Base-by-base conservation (phyloP, 2,113 vertebrate species). In the Siphamia tubifer region DNA sequence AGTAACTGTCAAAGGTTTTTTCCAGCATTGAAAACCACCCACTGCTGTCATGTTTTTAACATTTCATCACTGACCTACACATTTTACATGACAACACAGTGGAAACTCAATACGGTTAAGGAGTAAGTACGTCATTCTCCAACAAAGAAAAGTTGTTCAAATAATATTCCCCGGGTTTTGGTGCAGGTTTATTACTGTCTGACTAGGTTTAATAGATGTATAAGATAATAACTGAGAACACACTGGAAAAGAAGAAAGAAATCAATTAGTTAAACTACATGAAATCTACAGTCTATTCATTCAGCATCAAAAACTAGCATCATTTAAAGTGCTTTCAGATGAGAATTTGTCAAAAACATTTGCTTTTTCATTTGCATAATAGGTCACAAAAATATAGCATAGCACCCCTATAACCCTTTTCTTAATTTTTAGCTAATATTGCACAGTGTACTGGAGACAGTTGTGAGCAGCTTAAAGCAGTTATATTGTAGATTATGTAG, bases 241-340 rank as follows among this genome's bases (percentile, higher is more conserved):
- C 35, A 16, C 5, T 1, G 19, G 17, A 2, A 49, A 44, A 19
- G n/a, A 25, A 39, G 31, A 38, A 10, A 47, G 2, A 58, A 44
- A 55, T n/a, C 4, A 34, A 62, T 12, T 7, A 31, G 6, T 32
- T 8, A 58, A 81, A 16, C 10, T 23, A 81, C 34, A 69, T 38
- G 1, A 45, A 66, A 11, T 51, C n/a, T 1, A 36, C 27, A 80
- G 55, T 62, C 30, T 36, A 39, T 48, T 62, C 7, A 42, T 62
- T 63, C 38, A 30, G 52, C 52, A 60, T 45, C 19, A 45, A 72
- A 27, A 66, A 63, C 30, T 47, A 47, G 32, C 16, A 21, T 30
- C 20, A 49, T 71, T 64, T 78, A 88, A 90, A 86, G 82, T 82
- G 82, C 82, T 49, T n/a, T 83, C 53, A 53, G 57, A 79, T 83